Evolutionary conservation across 2,113 vertebrate species (phyloP), one percentile per base, ranked within the genome.

Genomic region (Atlantisia rogersi): DNA sequence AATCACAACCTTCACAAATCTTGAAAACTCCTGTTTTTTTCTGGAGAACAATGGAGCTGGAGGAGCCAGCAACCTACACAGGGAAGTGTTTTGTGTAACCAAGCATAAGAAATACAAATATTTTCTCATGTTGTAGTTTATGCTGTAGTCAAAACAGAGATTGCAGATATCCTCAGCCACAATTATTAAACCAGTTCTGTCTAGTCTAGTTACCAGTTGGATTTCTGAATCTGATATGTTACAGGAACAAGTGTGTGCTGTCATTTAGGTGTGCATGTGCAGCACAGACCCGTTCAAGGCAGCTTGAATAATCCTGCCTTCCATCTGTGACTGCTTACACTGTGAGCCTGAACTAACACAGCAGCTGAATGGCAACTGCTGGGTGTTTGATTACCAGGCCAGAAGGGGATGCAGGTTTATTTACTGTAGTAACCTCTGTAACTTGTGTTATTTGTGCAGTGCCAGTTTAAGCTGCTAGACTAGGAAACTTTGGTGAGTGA

Each of bases 301-400:
- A 87, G 70, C 44, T 79, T 68, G 32, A 48, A 56, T 77, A 53
- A 86, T 40, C 60, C 76, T 40, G 3, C 48, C 58, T 94, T 21
- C 67, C 65, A 21, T 82, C 83, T 88, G 67, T 40, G 86, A 19
- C 29, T 80, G 82, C 40, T 84, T 28, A 3, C 21, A 5, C 44
- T 52, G 25, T 29, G 59, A 70, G 55, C 80, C 46, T 93, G 71
- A 32, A 6, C 73, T 62, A 4, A 59, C 48, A 18, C 3, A 92
- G 86, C 74, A 92, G 91, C 83, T 71, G 83, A 78, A 62, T 63
- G 94, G 55, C 91, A 92, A 11, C 81, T 89, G 90, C 77, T 91
- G 88, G 60, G 53, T 5, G 6, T 91, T 88, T 86, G 73, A 44
- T 88, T 89, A 48, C 80, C 37, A 26, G 64, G 53, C 64, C 67